Base-by-base conservation (phyloP, 2,113 vertebrate genomes). In the Tragelaphus strepsiceros region DNA sequence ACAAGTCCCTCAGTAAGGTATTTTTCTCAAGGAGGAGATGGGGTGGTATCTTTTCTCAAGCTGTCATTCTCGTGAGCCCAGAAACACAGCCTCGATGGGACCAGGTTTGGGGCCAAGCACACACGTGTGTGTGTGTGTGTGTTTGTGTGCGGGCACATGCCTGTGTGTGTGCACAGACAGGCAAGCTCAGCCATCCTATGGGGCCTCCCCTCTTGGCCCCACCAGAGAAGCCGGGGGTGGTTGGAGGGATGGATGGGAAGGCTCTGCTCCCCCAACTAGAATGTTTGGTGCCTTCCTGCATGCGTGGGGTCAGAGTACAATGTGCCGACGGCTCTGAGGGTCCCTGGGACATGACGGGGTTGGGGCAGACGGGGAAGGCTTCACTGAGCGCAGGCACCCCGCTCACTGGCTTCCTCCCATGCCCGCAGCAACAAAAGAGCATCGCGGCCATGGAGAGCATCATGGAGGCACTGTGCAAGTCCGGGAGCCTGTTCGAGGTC, bases 401-500 rank as follows among this genome's bases (percentile, higher is more conserved):
- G 0, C 16, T 71, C 10, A 88, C 15, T 0, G 1, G 67, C 51
- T 32, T 10, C 17, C 9, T 77, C 39, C 7, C n/a, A 3, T 16
- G 0, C 4, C 19, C 10, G 1, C 96, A 99, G 99, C 98, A 99
- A 98, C 74, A 98, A 30, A 97, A 91, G 71, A 94, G 64, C 80
- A 97, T 99, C 5, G 0, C 32, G 0, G 71, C 30, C 58, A 96
- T 99, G 99, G 98, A 99, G 96, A n/a, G 2, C 0, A 35, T 98
- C 30, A 77, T 99, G 98, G 98, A 95, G 30, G 91, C 51, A 0
- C 98, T 99, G 85, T 97, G 98, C 58, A 61, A 97, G 90, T 99
- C 99, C 0, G 99, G 98, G 0, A 6, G 53, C 4, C 98, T 99
- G 56, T 99, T 99, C 0, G 98, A 99, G 32, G 98, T 99, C 80